Conservation (phyloP, 2,888 invertebrate species). For the Aspidiotus rigidus region DNA sequence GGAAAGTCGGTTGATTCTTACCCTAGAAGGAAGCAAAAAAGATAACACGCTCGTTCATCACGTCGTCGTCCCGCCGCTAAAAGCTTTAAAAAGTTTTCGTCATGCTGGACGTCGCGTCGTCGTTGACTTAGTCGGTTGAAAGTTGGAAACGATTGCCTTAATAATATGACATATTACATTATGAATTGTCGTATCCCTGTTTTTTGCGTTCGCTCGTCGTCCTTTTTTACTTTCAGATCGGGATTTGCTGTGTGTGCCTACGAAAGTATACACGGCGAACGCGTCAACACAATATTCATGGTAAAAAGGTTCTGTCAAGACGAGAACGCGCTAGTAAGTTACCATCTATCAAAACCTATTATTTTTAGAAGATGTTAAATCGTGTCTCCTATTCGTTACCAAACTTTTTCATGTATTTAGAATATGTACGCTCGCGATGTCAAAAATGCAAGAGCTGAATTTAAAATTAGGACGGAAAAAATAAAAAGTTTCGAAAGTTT, state of each 20-base stretch:
- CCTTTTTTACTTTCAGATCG: neutral
- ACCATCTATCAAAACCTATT: conserved; percentile 31
- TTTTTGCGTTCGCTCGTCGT: neutral
- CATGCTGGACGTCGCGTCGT: conserved; percentile 15
- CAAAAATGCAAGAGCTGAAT: too few species aligned
- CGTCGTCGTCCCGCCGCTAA: conserved; percentile 12
- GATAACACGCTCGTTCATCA: conserved; percentile 30
- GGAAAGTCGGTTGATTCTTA: too few species aligned
- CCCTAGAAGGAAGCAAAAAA: conserved; percentile 12
- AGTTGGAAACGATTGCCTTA: conserved; percentile 14
- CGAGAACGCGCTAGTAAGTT: conserved; percentile 10
- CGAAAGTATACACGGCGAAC: neutral
- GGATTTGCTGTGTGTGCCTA: too few species aligned
- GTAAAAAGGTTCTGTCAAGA: conserved; percentile 26
- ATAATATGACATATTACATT: conserved; percentile 30
- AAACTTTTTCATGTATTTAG: too few species aligned
- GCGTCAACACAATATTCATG: conserved; percentile 8
- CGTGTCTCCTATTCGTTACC: too few species aligned
- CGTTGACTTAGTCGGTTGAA: conserved; percentile 9
- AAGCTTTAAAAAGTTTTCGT: conserved; percentile 29
- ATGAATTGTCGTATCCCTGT: conserved; percentile 16
- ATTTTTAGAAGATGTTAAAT: conserved; percentile 6
- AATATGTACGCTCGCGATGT: too few species aligned
- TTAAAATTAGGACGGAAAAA: too few species aligned
- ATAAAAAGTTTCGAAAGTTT: too few species aligned